These are phyloP conservation scores for Tromatobia lineatoria DNA, from an alignment of 2,888 invertebrate genomes.

Conservation along the genomic window DNA sequence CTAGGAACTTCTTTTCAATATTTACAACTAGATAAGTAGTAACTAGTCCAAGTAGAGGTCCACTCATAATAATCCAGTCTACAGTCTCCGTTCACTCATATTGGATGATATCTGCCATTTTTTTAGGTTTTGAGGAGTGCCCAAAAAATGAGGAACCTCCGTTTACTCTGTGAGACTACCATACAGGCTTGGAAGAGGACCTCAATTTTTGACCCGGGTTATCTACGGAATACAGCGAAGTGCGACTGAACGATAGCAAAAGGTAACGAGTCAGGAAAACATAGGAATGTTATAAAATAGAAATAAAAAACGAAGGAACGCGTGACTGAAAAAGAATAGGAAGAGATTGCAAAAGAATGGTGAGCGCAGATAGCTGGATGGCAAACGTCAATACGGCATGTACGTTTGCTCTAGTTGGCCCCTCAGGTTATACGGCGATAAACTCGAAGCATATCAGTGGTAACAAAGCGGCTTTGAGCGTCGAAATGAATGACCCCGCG, in stretches of 20 bases:
- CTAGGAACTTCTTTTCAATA: too few relatives aligned
- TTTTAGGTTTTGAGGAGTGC: too few relatives aligned
- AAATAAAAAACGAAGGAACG: not conserved
- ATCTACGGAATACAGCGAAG: too few relatives aligned
- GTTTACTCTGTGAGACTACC: too few relatives aligned
- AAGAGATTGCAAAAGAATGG: conserved; percentile 51
- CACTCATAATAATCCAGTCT: too few relatives aligned
- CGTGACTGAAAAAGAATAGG: conserved; percentile 3
- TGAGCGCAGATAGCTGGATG: conserved; percentile 44
- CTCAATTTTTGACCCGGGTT: too few relatives aligned
- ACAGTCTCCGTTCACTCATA: too few relatives aligned
- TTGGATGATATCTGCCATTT: too few relatives aligned
- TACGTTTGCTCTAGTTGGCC: conserved; percentile 47
- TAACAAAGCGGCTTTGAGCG: conserved; percentile 61
- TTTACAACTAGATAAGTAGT: too few relatives aligned
- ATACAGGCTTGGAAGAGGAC: too few relatives aligned
- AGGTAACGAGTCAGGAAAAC: conserved; percentile 16
- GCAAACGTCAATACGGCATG: conserved; percentile 57
- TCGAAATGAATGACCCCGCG: conserved; percentile 54
- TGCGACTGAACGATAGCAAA: not conserved
- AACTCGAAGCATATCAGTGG: conserved; percentile 65
- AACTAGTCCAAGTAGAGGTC: too few relatives aligned
- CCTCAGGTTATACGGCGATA: conserved; percentile 54
- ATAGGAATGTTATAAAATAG: not conserved
- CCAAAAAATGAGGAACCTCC: too few relatives aligned